Percentiles rank a stretch among this genome's conserved stretches.
phyloP scores from a whole-genome alignment of 2,888 invertebrate genomes.

The Tetheella fluctuosa region DNA sequence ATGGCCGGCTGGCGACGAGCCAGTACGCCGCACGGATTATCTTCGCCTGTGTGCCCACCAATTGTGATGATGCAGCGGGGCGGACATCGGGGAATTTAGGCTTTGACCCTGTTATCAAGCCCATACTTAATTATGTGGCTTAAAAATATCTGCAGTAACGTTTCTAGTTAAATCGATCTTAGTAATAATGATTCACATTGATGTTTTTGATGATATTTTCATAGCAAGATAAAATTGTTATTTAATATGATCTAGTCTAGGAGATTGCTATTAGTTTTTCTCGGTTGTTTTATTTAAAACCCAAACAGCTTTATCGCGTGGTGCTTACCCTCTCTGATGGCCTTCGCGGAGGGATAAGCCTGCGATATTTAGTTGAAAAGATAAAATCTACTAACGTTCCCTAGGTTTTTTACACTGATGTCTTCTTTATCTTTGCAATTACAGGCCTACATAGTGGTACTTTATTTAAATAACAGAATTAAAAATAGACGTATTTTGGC shows the following conservation, averaged over 20 bases:
- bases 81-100: slow-evolving; percentile 54
- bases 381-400: slow-evolving; percentile 14
- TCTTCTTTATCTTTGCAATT: slow-evolving; percentile 6
- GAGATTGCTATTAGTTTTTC: slow-evolving; percentile 12
- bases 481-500: too few species aligned
- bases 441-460: too few species aligned
- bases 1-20: slow-evolving; percentile 75
- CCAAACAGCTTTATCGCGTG: slow-evolving; percentile 14
- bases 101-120: slow-evolving; percentile 59
- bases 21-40: slow-evolving; percentile 72
- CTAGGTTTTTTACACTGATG: slow-evolving; percentile 13
- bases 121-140: slow-evolving; percentile 55
- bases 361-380: slow-evolving; percentile 17
- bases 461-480: too few species aligned
- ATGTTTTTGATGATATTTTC: not conserved
- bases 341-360: slow-evolving; percentile 15
- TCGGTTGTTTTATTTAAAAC: slow-evolving; percentile 18
- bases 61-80: slow-evolving; percentile 75
- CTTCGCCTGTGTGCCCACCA: slow-evolving; percentile 69
- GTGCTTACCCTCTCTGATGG: slow-evolving; percentile 16
- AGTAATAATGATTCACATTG: not conserved
- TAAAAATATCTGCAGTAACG: slow-evolving; percentile 21
- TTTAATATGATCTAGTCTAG: not conserved
- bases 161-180: slow-evolving; percentile 12
- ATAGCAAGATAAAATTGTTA: not conserved